phyloP scores from a whole-genome alignment of 2,113 vertebrate species.

The Hippoglossus stenolepis region DNA sequence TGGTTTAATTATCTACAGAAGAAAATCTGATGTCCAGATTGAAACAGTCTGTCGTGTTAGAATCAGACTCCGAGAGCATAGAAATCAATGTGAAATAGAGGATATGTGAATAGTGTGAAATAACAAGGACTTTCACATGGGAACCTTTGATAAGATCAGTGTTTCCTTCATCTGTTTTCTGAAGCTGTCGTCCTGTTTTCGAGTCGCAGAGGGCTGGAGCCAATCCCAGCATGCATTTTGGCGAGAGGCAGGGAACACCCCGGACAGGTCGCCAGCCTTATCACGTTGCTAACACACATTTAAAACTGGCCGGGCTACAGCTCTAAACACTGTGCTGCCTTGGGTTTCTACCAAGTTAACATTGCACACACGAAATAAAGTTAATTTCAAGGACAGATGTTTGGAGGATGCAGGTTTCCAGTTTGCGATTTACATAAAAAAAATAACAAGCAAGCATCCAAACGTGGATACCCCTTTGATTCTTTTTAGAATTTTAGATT shows the following conservation, averaged over 20 bases:
- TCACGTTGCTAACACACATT: slow-evolving; percentile 5
- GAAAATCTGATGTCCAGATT: neutral
- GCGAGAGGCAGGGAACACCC: neutral
- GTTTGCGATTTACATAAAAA: neutral
- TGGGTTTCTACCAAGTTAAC: neutral
- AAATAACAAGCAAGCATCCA: neutral
- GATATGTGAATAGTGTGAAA: neutral
- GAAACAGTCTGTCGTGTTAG: neutral
- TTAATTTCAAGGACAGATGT: neutral
- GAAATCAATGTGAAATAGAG: neutral
- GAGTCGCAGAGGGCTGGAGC: neutral
- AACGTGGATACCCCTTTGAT: neutral
- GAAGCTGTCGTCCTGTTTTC: neutral
- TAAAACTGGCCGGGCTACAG: neutral
- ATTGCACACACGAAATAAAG: neutral
- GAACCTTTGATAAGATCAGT: neutral
- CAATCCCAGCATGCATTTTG: slow-evolving; percentile 16
- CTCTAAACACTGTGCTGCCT: neutral
- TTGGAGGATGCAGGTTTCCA: neutral
- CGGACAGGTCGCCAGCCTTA: neutral
- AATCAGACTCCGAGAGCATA: neutral
- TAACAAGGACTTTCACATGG: neutral
- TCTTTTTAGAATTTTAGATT: neutral
- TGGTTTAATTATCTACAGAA: neutral
- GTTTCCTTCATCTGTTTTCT: neutral